Evolutionary conservation across 2,888 invertebrate genomes (phyloP), one percentile per base, ranked within the genome.

Genomic region (Antheraea assamensis): DNA sequence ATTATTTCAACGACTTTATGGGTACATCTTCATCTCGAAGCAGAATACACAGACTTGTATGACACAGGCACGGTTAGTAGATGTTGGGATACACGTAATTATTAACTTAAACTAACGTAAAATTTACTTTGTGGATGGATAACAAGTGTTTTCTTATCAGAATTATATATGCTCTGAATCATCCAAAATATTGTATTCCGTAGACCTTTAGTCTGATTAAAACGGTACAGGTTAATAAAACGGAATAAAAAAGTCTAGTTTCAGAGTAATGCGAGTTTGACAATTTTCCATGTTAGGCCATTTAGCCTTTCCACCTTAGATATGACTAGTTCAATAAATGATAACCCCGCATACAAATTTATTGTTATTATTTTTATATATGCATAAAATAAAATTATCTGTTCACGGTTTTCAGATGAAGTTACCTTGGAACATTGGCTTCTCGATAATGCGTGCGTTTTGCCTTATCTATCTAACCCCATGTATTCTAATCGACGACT

Each of bases 1-100:
- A 95, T 98, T 55, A 96, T 97, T 73, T 96, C 98, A 72, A 95
- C 96, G 47, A 97, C 97, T 5, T 96, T 98, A 0, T 97, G 98
- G 75, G 95, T 97, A 61, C 97, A 97, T 84, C 92, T 98, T 7
- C 95, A 96, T 61, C 95, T 97, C 71, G 98, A 98, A 88, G 96
- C 96, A 76, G 95, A 97, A 75, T 97, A 97, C 88, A 94, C 95
- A 24, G 95, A 95, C 76, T 87, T 96, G 31, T 95, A 96, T 78
- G 88, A 95, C 74, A 95, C 95, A 52, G 88, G 88, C 76, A 80
- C 90, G 82, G 96, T 96, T 79, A 80, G 80, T 82, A 68, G 13
- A 15, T 58, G 3, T 64, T 27, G 17, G 3, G 30, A 30, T 30
- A 30, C 27, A 30, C 0, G 58, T 61, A 58, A 58, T 58, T 42